A percentile compares a stretch with the other conserved stretches of the same genome.
These are phyloP conservation scores for Micromys minutus DNA, from an alignment of 2,113 vertebrate species.

Conservation along the genomic window DNA sequence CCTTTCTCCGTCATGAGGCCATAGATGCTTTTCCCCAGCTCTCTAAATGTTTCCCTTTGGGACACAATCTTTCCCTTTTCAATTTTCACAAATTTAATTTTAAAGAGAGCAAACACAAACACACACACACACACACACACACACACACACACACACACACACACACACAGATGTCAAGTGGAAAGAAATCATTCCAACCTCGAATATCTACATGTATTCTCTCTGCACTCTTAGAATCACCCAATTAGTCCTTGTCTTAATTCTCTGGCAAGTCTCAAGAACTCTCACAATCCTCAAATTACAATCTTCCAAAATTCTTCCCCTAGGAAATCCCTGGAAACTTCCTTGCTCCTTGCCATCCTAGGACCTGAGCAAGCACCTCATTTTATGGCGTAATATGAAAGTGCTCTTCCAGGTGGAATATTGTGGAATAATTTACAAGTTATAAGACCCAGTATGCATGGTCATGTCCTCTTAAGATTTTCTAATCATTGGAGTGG, in stretches of 20 bases:
- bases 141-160: too few relatives aligned
- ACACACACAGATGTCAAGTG: conserved; percentile 28
- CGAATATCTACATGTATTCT: conserved; percentile 13
- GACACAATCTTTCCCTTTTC: not conserved
- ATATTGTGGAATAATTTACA: not conserved
- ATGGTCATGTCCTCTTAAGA: not conserved
- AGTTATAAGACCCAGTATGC: not conserved
- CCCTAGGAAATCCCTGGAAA: not conserved
- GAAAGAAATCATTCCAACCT: conserved; percentile 45
- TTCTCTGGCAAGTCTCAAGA: conserved; percentile 31
- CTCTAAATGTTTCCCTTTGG: not conserved
- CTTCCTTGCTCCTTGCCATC: not conserved
- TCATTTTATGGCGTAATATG: not conserved
- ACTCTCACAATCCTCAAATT: conserved; percentile 33
- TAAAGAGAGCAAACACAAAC: conserved; percentile 27
- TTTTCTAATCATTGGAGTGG: conserved; percentile 17
- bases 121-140: too few relatives aligned
- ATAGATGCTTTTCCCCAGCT: not conserved
- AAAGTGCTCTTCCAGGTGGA: conserved; percentile 19
- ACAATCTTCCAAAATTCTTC: conserved; percentile 28
- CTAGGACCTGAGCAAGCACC: not conserved
- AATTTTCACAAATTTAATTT: conserved; percentile 42
- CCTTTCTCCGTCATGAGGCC: not conserved
- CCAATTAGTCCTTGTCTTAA: conserved; percentile 34
- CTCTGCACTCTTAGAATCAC: not conserved